These are phyloP conservation scores for Bombyx huttoni DNA, from an alignment of 2,888 invertebrate genomes.

Conservation along the genomic window DNA sequence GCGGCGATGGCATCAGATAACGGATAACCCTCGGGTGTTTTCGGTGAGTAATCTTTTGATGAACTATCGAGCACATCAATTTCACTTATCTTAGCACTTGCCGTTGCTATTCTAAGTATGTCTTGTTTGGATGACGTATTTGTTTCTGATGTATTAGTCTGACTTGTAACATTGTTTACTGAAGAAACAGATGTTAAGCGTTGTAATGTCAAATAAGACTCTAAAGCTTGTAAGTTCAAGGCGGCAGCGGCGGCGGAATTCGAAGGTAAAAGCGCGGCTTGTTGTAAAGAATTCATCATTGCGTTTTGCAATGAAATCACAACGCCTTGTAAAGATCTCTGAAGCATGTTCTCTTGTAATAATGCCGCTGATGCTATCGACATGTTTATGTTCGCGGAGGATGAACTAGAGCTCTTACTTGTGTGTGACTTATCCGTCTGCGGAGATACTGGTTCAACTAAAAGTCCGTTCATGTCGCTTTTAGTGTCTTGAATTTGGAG, in stretches of 20 bases:
- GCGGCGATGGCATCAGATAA: slow-evolving; percentile 65
- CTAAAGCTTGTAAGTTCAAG: slow-evolving; percentile 86
- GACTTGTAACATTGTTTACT: slow-evolving; percentile 41
- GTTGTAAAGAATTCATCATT: slow-evolving; percentile 87
- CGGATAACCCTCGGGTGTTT: slow-evolving; percentile 63
- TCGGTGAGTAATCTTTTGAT: slow-evolving; percentile 54
- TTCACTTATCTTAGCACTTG: slow-evolving; percentile 65
- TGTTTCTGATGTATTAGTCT: slow-evolving; percentile 39
- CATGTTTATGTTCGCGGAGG: slow-evolving; percentile 52
- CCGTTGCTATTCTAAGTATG: slow-evolving; percentile 76
- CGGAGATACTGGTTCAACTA: slow-evolving; percentile 47
- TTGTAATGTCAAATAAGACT: slow-evolving; percentile 88
- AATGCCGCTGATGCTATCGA: slow-evolving; percentile 74
- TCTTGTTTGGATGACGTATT: slow-evolving; percentile 74
- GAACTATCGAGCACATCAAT: slow-evolving; percentile 45
- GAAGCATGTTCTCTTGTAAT: slow-evolving; percentile 76
- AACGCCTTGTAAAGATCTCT: slow-evolving; percentile 84
- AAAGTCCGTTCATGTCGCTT: slow-evolving; percentile 51
- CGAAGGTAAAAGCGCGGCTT: slow-evolving; percentile 85
- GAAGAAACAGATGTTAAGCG: slow-evolving; percentile 80
- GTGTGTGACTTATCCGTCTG: slow-evolving; percentile 48
- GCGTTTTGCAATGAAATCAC: slow-evolving; percentile 87
- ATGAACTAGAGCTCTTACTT: slow-evolving; percentile 59
- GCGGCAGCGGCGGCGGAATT: slow-evolving; percentile 89
- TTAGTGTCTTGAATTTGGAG: slow-evolving; percentile 66